Evolutionary conservation across 2,797 vertebrate species (phyloP).

Genomic region (Trachops cirrhosus): DNA sequence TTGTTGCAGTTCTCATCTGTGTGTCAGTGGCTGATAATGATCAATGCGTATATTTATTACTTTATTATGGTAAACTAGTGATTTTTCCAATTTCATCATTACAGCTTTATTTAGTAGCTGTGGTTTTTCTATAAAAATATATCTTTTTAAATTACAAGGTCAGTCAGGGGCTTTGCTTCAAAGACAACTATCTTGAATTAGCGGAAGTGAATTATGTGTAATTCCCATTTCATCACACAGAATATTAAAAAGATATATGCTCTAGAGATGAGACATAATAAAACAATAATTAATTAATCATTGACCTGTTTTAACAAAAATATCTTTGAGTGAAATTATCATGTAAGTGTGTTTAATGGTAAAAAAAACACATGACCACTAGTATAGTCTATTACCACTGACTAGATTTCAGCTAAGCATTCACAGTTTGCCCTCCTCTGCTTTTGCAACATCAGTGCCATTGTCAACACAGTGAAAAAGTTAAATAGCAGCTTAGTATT

Average conservation of each 20-base stretch:
- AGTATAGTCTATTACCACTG: not conserved
- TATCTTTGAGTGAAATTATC: not conserved
- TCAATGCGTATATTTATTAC: not conserved
- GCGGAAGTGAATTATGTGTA: not conserved
- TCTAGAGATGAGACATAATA: not conserved
- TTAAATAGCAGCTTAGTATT: not conserved
- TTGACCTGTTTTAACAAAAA: not conserved
- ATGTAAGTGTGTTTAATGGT: not conserved
- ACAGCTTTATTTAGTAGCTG: not conserved
- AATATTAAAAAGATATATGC: not conserved
- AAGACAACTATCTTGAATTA: not conserved
- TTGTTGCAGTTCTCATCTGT: not conserved
- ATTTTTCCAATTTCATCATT: not conserved
- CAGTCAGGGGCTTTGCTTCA: not conserved
- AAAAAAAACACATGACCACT: not conserved
- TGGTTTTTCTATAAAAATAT: not conserved
- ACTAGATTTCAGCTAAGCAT: not conserved
- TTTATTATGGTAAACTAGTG: not conserved
- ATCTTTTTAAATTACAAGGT: not conserved
- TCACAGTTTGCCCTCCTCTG: not conserved
- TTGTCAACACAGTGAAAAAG: not conserved
- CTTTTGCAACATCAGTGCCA: not conserved
- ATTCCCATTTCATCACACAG: not conserved
- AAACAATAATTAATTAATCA: not conserved
- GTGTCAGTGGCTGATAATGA: not conserved